Evolutionary conservation across 2,797 vertebrate species (phyloP).

Genomic region (Eupleurogrammus muticus): DNA sequence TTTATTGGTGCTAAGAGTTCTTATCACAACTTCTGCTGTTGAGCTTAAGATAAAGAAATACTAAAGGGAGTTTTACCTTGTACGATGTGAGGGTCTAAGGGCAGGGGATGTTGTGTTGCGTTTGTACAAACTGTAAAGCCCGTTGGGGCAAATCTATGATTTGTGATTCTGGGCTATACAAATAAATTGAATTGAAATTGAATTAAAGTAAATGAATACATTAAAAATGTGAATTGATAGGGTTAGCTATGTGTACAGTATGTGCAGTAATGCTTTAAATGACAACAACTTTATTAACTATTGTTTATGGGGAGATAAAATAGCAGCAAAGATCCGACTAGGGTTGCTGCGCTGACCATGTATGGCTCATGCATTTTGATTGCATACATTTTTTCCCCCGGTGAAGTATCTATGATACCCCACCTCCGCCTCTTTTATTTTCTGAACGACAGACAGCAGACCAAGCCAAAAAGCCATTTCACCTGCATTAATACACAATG

Average conservation of each 20-base stretch:
- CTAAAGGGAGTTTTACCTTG: too few relatives aligned
- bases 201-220: background rate
- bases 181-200: too few relatives aligned
- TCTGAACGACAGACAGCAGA: slow-evolving; percentile 86
- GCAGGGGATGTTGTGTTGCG: too few relatives aligned
- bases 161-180: too few relatives aligned
- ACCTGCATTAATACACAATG: slow-evolving; percentile 97
- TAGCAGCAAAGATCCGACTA: slow-evolving; percentile 43
- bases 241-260: background rate
- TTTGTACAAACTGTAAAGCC: too few relatives aligned
- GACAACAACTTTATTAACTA: slow-evolving; percentile 9
- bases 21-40: background rate
- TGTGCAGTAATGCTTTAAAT: slow-evolving; percentile 13
- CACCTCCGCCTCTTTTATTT: slow-evolving; percentile 84
- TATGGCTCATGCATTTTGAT: slow-evolving; percentile 85
- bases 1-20: background rate
- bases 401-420: slow-evolving; percentile 82
- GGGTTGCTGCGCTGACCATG: slow-evolving; percentile 63
- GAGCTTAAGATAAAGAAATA: background rate
- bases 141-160: too few relatives aligned
- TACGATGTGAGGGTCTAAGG: too few relatives aligned
- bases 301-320: slow-evolving; percentile 46
- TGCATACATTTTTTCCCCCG: slow-evolving; percentile 73
- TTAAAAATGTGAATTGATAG: background rate
- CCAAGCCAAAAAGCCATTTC: slow-evolving; percentile 93